These are phyloP conservation scores for Magallana ariakensis DNA, from an alignment of 1,140 invertebrate species.

Conservation along the genomic window DNA sequence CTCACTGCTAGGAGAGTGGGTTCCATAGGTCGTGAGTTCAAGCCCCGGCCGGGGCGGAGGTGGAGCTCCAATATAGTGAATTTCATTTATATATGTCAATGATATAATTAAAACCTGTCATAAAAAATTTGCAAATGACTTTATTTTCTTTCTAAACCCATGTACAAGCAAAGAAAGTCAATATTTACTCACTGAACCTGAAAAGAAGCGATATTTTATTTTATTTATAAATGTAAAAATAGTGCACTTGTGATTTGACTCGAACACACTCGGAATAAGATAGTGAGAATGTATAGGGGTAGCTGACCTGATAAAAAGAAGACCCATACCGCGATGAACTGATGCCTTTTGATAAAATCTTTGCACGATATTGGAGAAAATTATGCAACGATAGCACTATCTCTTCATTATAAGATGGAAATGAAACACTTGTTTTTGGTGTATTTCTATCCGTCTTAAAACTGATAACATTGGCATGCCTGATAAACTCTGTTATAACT, in stretches of 20 bases:
- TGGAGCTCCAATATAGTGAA: too few relatives aligned
- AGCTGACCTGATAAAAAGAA: background rate
- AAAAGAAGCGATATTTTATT: too few relatives aligned
- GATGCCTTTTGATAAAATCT: constrained; percentile 2
- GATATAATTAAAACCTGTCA: too few relatives aligned
- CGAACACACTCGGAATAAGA: background rate
- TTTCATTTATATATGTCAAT: too few relatives aligned
- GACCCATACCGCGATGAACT: background rate
- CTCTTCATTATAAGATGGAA: background rate
- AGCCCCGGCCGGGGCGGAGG: too few relatives aligned
- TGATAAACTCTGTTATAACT: background rate
- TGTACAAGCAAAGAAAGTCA: too few relatives aligned
- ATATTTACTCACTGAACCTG: too few relatives aligned
- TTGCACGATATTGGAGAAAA: background rate
- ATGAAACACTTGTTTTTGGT: background rate
- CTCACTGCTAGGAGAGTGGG: too few relatives aligned
- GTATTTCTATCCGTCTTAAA: background rate
- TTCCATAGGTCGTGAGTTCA: too few relatives aligned
- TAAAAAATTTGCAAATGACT: too few relatives aligned
- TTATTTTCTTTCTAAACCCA: too few relatives aligned
- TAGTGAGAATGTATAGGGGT: background rate
- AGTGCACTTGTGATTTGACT: background rate
- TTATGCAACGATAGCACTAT: constrained; percentile 28
- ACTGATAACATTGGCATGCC: constrained; percentile 12
- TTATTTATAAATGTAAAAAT: too few relatives aligned